Conservation (phyloP, 2,888 invertebrate genomes). For the Argynnis bischoffii region DNA sequence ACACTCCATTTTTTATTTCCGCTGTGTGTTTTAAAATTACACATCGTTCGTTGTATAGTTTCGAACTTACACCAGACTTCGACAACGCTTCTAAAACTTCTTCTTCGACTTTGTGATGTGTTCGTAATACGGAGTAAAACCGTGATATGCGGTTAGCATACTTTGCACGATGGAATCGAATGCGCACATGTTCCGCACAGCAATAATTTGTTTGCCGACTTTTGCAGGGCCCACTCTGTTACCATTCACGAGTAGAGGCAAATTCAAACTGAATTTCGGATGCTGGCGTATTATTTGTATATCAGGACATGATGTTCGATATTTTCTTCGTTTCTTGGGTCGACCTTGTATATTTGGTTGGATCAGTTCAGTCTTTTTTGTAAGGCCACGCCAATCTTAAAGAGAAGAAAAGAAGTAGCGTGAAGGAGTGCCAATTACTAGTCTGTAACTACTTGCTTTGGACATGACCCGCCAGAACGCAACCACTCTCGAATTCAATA, state of each 20-base stretch:
- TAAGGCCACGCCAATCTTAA: constrained; percentile 1
- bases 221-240: constrained; percentile 3
- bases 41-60: no score
- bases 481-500: constrained; percentile 19
- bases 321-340: not conserved
- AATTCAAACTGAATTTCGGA: not conserved
- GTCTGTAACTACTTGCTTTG: constrained; percentile 19
- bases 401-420: no score
- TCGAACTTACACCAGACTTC: no score
- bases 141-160: constrained; percentile 14
- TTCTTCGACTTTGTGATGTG: no score
- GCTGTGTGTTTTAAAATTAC: no score
- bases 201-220: constrained; percentile 3
- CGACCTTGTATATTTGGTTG: not conserved
- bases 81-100: no score
- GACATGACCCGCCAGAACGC: constrained; percentile 6
- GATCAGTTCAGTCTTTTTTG: not conserved
- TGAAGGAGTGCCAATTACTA: constrained; percentile 11
- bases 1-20: no score
- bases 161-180: constrained; percentile 1
- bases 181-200: constrained; percentile 4
- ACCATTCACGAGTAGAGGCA: not conserved
- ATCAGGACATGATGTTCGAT: constrained; percentile 1
- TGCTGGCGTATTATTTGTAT: no score
- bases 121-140: not conserved